Percentiles rank a stretch among this genome's conserved stretches.
Evolutionary conservation across 2,888 invertebrate species (phyloP).

Genomic region (Odontocerum albicorne): DNA sequence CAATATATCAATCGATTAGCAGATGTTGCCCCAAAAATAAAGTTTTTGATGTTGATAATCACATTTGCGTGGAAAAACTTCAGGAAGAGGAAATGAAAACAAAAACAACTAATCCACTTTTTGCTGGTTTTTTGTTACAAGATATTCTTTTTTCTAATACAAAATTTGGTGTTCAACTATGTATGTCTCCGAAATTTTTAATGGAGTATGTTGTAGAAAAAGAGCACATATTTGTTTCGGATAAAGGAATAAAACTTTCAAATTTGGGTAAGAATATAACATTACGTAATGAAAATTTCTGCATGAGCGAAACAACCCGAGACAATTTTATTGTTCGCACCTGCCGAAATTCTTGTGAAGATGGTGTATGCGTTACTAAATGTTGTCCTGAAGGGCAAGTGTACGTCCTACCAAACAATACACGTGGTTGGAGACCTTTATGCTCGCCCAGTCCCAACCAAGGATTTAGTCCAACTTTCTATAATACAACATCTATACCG

Average conservation of each 20-base stretch:
- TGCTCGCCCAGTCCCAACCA: no score
- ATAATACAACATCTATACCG: no score
- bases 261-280: no score
- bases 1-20: constrained; percentile 41
- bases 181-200: constrained; percentile 13
- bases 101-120: no score
- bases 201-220: constrained; percentile 11
- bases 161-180: constrained; percentile 6
- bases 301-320: constrained; percentile 46
- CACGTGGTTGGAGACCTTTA: no score
- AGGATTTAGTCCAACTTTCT: no score
- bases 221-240: constrained; percentile 40
- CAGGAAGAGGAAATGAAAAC: no score
- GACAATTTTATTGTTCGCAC: constrained; percentile 45
- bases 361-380: constrained; percentile 53
- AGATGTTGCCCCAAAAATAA: constrained; percentile 52
- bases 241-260: constrained; percentile 46
- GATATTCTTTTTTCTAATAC: constrained; percentile 25
- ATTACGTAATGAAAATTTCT: constrained; percentile 48
- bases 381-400: constrained; percentile 60
- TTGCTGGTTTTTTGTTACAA: constrained; percentile 31
- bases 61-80: constrained; percentile 37
- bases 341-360: constrained; percentile 43
- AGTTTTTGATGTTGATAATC: constrained; percentile 46
- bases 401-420: constrained; percentile 42